phyloP scores from a whole-genome alignment of 2,113 vertebrate genomes.

The Siphamia tubifer region DNA sequence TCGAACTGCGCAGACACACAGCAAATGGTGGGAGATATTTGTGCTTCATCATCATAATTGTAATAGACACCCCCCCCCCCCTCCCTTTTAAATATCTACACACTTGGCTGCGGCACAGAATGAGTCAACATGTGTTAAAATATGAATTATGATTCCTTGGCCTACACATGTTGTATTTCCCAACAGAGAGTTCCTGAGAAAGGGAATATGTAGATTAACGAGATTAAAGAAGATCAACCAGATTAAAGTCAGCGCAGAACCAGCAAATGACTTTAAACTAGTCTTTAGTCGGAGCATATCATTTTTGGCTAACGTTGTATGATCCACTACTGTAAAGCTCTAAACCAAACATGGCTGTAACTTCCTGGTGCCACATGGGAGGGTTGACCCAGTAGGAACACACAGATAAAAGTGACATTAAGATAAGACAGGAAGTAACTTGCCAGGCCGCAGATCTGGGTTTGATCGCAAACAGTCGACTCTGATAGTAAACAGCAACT shows the following conservation, averaged over 20 bases:
- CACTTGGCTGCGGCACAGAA: slow-evolving; percentile 20
- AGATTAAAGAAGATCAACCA: slow-evolving; percentile 37
- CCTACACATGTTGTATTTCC: slow-evolving; percentile 32
- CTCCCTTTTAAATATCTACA: background rate
- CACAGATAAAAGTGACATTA: slow-evolving; percentile 42
- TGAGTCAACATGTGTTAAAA: slow-evolving; percentile 46
- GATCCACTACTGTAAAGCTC: slow-evolving; percentile 20
- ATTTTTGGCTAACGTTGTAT: slow-evolving; percentile 24
- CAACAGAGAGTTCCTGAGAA: slow-evolving; percentile 48
- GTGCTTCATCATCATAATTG: slow-evolving; percentile 61
- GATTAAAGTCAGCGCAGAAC: slow-evolving; percentile 30
- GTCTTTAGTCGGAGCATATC: background rate
- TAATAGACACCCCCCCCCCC: background rate
- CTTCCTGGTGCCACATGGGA: slow-evolving; percentile 37
- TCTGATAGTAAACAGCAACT: slow-evolving; percentile 3
- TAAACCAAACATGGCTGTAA: slow-evolving; percentile 30
- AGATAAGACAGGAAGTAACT: slow-evolving; percentile 36
- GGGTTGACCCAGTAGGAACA: slow-evolving; percentile 27
- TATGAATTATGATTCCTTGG: slow-evolving; percentile 30
- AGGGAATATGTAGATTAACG: slow-evolving; percentile 49
- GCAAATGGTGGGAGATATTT: slow-evolving; percentile 54
- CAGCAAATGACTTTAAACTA: slow-evolving; percentile 45
- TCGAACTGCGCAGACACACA: slow-evolving; percentile 33
- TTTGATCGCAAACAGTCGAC: slow-evolving; percentile 26
- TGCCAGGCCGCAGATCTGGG: slow-evolving; percentile 33